Evolutionary conservation across 1,140 invertebrate genomes (phyloP).

Genomic region (Melanaphis sacchari): DNA sequence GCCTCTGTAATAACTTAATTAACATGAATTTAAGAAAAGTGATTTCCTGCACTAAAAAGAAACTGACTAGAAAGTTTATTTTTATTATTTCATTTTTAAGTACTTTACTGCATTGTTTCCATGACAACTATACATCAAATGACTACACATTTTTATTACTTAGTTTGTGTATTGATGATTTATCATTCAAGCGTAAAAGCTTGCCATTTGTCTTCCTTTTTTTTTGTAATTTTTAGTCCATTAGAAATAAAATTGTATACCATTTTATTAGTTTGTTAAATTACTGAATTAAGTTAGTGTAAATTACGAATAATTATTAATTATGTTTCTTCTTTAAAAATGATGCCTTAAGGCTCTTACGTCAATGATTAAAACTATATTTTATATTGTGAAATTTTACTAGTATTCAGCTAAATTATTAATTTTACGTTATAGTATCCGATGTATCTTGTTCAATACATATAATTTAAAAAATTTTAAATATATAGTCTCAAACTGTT

Average conservation of each 20-base stretch:
- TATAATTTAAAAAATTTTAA: neutral
- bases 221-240: neutral
- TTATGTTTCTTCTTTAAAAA: neutral
- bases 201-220: neutral
- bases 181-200: neutral
- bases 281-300: neutral
- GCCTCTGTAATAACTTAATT: neutral
- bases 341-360: neutral
- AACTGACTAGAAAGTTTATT: neutral
- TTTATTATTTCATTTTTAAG: neutral
- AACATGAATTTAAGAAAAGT: conserved; percentile 28
- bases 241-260: neutral
- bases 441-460: neutral
- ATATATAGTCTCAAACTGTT: neutral
- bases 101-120: neutral
- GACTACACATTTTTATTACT: neutral
- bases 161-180: neutral
- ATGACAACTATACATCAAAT: neutral
- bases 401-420: neutral
- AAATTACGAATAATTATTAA: neutral
- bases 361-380: neutral
- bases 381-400: neutral
- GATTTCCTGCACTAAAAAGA: conserved; percentile 32
- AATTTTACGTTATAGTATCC: neutral
- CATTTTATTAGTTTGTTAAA: neutral